These are phyloP conservation scores for Corydoras sp. DNA, from an alignment of 2,113 vertebrate species.

Conservation along the genomic window DNA sequence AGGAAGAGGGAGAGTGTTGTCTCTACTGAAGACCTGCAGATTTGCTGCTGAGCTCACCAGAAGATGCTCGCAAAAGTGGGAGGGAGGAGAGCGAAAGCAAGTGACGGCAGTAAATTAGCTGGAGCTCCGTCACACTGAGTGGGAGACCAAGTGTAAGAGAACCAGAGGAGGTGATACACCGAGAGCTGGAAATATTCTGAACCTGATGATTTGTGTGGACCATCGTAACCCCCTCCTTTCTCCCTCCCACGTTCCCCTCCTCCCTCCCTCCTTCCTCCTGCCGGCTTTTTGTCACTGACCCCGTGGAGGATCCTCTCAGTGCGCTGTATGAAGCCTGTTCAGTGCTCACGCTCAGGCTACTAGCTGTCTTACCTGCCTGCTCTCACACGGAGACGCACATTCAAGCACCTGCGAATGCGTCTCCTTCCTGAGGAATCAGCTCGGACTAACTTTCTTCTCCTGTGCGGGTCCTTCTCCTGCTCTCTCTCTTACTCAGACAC, in stretches of 20 bases:
- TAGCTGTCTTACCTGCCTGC: not conserved
- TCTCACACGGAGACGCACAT: not conserved
- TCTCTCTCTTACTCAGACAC: not conserved
- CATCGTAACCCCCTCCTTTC: conserved; percentile 35
- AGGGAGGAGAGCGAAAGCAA: conserved; percentile 25
- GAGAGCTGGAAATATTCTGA: conserved; percentile 28
- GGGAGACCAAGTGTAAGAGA: conserved; percentile 8
- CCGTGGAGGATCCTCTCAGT: conserved; percentile 39
- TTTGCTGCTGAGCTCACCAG: conserved; percentile 48
- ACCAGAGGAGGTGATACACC: conserved; percentile 20
- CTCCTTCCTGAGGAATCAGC: not conserved
- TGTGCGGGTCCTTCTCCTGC: not conserved
- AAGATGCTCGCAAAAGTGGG: conserved; percentile 29
- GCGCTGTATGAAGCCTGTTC: conserved; percentile 41
- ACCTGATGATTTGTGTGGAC: conserved; percentile 25
- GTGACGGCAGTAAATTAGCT: conserved; percentile 11
- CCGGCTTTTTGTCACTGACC: conserved; percentile 41
- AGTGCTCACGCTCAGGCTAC: not conserved
- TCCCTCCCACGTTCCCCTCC: conserved; percentile 44
- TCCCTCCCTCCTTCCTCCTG: conserved; percentile 38
- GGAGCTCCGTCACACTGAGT: not conserved
- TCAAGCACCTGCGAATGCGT: not conserved
- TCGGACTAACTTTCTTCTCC: conserved; percentile 24
- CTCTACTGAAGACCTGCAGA: conserved; percentile 41
- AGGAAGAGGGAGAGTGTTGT: conserved; percentile 27